A percentile compares a stretch with the other conserved stretches of the same genome.
These are phyloP conservation scores for Paradoxurus hermaphroditus DNA, from an alignment of 2,113 vertebrate species.

Conservation along the genomic window DNA sequence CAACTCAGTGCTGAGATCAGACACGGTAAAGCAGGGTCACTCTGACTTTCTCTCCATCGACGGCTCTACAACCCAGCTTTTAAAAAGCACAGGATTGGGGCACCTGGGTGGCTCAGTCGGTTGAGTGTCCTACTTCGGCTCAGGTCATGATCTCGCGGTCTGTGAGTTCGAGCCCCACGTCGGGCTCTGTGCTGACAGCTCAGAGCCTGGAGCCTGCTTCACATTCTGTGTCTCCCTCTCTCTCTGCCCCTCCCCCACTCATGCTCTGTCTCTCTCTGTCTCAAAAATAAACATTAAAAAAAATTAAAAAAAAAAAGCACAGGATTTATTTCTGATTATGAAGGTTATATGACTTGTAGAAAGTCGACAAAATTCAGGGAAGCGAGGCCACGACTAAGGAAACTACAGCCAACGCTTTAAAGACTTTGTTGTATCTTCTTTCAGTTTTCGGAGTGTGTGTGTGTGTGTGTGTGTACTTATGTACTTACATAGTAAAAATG, in stretches of 20 bases:
- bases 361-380: background rate
- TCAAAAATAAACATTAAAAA: too few species aligned
- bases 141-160: too few species aligned
- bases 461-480: background rate
- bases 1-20: background rate
- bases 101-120: too few species aligned
- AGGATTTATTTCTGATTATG: background rate
- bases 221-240: too few species aligned
- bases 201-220: too few species aligned
- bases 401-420: background rate
- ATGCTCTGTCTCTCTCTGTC: too few species aligned
- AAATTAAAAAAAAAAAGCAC: too few species aligned
- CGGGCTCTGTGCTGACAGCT: too few species aligned
- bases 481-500: background rate
- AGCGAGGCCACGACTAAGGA: background rate
- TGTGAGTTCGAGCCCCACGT: too few species aligned
- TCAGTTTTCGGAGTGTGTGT: background rate
- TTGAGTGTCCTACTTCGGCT: too few species aligned
- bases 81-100: background rate
- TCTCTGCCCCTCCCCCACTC: too few species aligned
- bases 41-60: background rate
- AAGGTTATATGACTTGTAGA: background rate
- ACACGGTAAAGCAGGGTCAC: background rate
- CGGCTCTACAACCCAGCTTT: background rate
- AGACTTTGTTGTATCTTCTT: background rate